A percentile compares a stretch with the other conserved stretches of the same genome.
These are phyloP conservation scores for Epizoanthus fatuus DNA, from an alignment of 92 coral and sea anemone genomes.

Conservation along the genomic window DNA sequence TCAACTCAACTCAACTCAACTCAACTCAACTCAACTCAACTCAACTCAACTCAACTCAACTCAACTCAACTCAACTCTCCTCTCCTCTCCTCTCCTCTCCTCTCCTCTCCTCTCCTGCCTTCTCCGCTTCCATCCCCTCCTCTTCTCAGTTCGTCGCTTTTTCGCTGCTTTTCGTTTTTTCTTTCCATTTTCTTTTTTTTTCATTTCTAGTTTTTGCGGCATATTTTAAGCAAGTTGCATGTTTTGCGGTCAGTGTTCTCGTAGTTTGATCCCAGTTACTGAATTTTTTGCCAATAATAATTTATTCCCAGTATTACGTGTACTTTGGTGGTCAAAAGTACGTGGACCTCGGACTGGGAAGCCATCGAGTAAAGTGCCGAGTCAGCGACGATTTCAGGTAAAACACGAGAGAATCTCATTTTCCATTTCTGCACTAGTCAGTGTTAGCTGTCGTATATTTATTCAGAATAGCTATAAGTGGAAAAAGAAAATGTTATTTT, in stretches of 20 bases:
- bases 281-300: not conserved
- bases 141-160: no score
- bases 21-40: no score
- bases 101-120: no score
- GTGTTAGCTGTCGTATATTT: no score
- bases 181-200: no score
- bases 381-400: slow-evolving; percentile 80
- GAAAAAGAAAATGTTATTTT: not conserved
- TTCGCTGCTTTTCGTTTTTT: no score
- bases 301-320: slow-evolving; percentile 72
- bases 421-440: not conserved
- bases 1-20: no score
- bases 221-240: not conserved
- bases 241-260: not conserved
- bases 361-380: slow-evolving; percentile 84
- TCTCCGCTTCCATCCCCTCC: no score
- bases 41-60: no score
- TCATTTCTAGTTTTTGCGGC: not conserved
- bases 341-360: slow-evolving; percentile 92
- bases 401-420: no score
- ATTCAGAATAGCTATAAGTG: not conserved
- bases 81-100: no score
- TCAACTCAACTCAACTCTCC: no score
- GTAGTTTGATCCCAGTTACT: not conserved
- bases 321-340: slow-evolving; percentile 75